Conservation (phyloP, 2,888 invertebrate genomes). For the Deroplatys truncata region DNA sequence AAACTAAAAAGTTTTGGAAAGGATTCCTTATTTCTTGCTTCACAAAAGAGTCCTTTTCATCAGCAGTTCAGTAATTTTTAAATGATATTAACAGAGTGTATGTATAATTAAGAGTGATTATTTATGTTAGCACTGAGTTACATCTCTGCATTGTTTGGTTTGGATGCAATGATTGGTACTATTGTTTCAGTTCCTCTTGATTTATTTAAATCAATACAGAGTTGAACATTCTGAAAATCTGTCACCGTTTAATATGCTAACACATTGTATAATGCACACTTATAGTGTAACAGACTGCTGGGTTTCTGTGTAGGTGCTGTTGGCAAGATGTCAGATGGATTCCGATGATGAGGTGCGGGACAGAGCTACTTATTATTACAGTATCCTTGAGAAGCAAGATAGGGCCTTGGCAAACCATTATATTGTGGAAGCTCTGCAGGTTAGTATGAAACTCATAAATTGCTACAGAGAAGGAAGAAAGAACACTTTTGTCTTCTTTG, state of each 20-base stretch:
- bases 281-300: not conserved
- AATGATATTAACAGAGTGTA: too few relatives aligned
- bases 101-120: too few relatives aligned
- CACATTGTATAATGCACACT: not conserved
- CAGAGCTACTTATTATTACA: slow-evolving; percentile 92
- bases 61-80: too few relatives aligned
- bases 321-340: slow-evolving; percentile 88
- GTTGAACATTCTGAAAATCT: not conserved
- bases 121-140: too few relatives aligned
- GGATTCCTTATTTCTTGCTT: too few relatives aligned
- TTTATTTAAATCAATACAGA: too few relatives aligned
- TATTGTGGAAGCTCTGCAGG: slow-evolving; percentile 67
- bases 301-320: slow-evolving; percentile 50
- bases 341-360: slow-evolving; percentile 98
- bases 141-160: too few relatives aligned
- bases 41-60: too few relatives aligned
- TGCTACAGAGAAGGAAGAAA: not conserved
- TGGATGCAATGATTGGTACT: too few relatives aligned
- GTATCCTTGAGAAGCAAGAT: slow-evolving; percentile 71
- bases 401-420: slow-evolving; percentile 69
- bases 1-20: too few relatives aligned
- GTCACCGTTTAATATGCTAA: not conserved
- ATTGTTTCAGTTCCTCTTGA: too few relatives aligned
- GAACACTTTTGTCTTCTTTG: not conserved
- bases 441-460: slow-evolving; percentile 33